Conservation (phyloP, 2,113 vertebrate species). For the Octodon degus region DNA sequence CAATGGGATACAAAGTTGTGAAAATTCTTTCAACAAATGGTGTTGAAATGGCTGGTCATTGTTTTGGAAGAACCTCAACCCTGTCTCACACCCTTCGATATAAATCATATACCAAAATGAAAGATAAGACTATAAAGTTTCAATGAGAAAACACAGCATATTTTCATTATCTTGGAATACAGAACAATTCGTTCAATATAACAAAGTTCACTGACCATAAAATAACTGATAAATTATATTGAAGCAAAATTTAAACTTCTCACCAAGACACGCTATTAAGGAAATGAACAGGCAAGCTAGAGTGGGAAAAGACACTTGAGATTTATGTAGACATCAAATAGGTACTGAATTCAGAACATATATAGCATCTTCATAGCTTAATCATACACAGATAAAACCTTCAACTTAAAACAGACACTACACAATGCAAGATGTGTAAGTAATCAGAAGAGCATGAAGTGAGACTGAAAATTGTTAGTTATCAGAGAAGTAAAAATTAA, state of each 20-base stretch:
- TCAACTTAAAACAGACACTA: not conserved
- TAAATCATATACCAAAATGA: not conserved
- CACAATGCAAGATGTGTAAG: not conserved
- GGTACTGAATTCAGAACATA: slow-evolving; percentile 19
- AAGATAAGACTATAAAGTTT: not conserved
- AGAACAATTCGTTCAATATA: not conserved
- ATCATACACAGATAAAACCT: not conserved
- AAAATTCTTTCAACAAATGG: not conserved
- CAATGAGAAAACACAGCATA: not conserved
- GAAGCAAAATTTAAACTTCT: slow-evolving; percentile 20
- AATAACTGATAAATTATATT: not conserved
- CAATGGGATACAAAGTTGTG: not conserved
- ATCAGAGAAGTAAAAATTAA: slow-evolving; percentile 1
- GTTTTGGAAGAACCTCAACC: not conserved
- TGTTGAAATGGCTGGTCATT: not conserved
- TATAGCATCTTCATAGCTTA: not conserved
- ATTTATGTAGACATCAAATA: not conserved
- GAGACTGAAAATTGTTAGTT: not conserved
- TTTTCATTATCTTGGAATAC: not conserved
- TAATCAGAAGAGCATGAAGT: not conserved
- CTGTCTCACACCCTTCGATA: not conserved
- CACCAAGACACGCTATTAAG: not conserved
- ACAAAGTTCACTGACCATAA: not conserved
- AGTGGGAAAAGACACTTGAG: not conserved
- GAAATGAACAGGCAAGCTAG: not conserved